Conservation (phyloP, 2,797 vertebrate species). For the Tamandua tetradactyla region DNA sequence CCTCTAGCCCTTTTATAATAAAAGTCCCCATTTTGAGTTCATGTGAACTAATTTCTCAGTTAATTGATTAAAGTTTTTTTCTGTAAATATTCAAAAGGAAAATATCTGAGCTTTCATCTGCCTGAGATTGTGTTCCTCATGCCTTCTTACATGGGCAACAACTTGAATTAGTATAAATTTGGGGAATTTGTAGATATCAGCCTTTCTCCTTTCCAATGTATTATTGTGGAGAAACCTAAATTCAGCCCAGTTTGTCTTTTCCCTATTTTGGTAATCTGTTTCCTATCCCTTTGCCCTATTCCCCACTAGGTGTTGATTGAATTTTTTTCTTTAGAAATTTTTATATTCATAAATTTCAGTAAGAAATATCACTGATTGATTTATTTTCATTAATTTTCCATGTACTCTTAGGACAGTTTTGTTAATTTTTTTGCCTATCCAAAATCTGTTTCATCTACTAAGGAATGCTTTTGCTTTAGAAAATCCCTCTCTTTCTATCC, state of each 20-base stretch:
- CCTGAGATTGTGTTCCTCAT: background rate
- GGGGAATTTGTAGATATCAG: background rate
- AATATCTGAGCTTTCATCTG: background rate
- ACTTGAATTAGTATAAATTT: background rate
- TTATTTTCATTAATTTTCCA: background rate
- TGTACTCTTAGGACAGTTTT: background rate
- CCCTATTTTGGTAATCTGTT: background rate
- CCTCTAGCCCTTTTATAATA: background rate
- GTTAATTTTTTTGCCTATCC: background rate
- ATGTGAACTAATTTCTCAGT: background rate
- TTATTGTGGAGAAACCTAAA: background rate
- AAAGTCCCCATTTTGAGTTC: background rate
- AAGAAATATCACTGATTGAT: background rate
- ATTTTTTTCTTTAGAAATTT: background rate
- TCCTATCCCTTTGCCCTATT: background rate
- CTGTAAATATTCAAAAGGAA: background rate
- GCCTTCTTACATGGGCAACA: background rate
- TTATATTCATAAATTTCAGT: background rate
- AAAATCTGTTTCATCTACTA: background rate
- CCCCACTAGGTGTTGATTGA: background rate
- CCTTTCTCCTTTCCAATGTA: background rate
- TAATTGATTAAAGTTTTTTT: slow-evolving; percentile 18
- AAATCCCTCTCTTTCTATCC: background rate
- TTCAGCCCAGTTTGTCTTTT: background rate
- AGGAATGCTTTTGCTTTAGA: background rate